Evolutionary conservation across 1,140 invertebrate species (phyloP).

Genomic region (Diuraphis noxia): DNA sequence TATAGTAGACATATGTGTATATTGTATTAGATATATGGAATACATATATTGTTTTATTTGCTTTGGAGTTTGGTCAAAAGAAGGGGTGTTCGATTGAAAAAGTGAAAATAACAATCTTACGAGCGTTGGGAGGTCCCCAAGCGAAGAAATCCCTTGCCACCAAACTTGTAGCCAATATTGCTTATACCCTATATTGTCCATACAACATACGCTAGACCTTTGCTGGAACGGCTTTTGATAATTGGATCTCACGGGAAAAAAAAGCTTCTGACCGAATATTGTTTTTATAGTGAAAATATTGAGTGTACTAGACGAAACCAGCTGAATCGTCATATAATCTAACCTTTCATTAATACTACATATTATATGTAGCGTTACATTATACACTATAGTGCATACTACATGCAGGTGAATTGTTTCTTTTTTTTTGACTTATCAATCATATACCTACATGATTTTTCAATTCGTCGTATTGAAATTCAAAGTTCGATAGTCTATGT

Average conservation of each 20-base stretch:
- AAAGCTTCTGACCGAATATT: constrained; percentile 37
- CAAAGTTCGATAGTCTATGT: too few species aligned
- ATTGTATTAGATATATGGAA: not conserved
- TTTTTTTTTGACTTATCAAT: not conserved
- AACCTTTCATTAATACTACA: not conserved
- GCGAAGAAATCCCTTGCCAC: constrained; percentile 36
- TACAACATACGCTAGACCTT: constrained; percentile 15
- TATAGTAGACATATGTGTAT: not conserved
- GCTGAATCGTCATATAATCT: not conserved
- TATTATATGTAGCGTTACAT: too few species aligned
- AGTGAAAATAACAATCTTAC: constrained; percentile 53
- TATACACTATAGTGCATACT: too few species aligned
- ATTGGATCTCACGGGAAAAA: constrained; percentile 46
- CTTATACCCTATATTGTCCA: not conserved
- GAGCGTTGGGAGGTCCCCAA: constrained; percentile 49
- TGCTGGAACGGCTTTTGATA: not conserved
- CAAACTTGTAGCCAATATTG: constrained; percentile 36
- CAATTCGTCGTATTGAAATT: too few species aligned
- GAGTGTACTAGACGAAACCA: not conserved
- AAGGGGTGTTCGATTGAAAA: constrained; percentile 44
- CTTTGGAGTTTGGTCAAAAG: constrained; percentile 38
- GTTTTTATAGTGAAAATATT: constrained; percentile 4
- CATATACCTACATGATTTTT: not conserved
- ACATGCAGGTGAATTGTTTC: not conserved
- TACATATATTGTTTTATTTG: constrained; percentile 43